phyloP scores from a whole-genome alignment of 2,888 invertebrate genomes.

The Tanytarsus gracilentus region DNA sequence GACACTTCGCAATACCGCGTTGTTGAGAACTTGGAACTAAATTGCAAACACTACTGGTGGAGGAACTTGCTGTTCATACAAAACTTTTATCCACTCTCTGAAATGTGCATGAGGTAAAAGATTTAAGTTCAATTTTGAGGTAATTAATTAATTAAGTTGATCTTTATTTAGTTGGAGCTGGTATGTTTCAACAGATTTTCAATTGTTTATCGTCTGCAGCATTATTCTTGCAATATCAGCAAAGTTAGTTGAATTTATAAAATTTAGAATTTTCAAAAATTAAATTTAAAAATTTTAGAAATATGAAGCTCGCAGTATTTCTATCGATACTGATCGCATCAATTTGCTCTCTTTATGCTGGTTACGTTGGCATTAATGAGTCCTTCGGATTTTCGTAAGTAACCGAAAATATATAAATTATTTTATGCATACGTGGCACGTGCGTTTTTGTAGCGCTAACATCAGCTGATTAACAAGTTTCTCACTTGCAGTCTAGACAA shows the following conservation, averaged over 20 bases:
- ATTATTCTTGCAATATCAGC: constrained; percentile 30
- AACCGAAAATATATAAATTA: not conserved
- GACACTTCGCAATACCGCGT: constrained; percentile 40
- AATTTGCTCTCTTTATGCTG: not conserved
- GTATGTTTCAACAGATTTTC: constrained; percentile 33
- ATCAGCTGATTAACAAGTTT: not conserved
- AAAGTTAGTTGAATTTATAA: constrained; percentile 29
- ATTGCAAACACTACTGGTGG: constrained; percentile 48
- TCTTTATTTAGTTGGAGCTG: constrained; percentile 31
- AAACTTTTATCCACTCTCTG: constrained; percentile 32
- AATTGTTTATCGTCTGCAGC: constrained; percentile 31
- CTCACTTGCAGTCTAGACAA: constrained; percentile 30
- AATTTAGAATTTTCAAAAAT: not conserved
- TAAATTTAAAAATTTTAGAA: not conserved
- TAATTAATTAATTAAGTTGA: not conserved
- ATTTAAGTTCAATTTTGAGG: not conserved
- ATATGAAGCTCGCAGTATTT: not conserved
- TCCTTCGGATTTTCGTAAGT: constrained; percentile 24
- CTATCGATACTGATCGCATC: not conserved
- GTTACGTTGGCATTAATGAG: constrained; percentile 5
- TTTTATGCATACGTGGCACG: not conserved
- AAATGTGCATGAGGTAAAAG: constrained; percentile 31
- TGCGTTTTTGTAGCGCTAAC: not conserved
- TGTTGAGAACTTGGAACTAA: constrained; percentile 39
- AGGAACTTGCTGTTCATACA: constrained; percentile 44